These are phyloP conservation scores for Aurelia sp. DNA, from an alignment of 30 jellyfish, hydroid and myxozoan genomes.

Conservation along the genomic window DNA sequence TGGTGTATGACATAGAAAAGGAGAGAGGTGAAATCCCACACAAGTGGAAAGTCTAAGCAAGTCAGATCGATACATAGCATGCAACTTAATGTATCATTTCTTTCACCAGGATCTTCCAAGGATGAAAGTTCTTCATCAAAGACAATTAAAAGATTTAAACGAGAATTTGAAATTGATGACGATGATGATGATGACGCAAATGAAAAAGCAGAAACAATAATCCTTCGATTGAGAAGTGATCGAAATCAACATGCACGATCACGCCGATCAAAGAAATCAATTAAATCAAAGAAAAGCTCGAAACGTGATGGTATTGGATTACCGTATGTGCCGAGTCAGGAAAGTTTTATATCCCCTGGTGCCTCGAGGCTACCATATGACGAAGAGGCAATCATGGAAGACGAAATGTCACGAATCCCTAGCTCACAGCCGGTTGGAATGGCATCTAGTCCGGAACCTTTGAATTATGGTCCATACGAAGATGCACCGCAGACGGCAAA, in stretches of 20 bases:
- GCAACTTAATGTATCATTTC: background rate
- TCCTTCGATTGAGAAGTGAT: background rate
- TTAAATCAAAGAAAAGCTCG: conserved; percentile 11
- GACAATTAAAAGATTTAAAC: conserved; percentile 40
- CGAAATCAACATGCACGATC: background rate
- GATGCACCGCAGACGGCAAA: conserved; percentile 21
- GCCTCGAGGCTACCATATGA: conserved; percentile 33
- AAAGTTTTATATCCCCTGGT: background rate
- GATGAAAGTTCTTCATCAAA: background rate
- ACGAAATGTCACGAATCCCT: conserved; percentile 55
- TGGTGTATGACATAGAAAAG: too few relatives aligned
- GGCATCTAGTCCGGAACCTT: conserved; percentile 30
- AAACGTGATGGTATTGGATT: conserved; percentile 40
- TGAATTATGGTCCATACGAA: conserved; percentile 29
- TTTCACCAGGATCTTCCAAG: conserved; percentile 8
- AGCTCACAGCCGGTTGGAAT: conserved; percentile 72
- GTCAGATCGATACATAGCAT: background rate
- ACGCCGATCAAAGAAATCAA: conserved; percentile 2
- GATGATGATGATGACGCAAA: conserved; percentile 31
- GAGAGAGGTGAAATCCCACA: too few relatives aligned
- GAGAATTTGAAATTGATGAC: conserved; percentile 35
- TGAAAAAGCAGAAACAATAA: too few relatives aligned
- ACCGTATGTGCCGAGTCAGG: conserved; percentile 50
- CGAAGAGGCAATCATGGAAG: conserved; percentile 59
- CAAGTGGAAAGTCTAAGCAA: too few relatives aligned